Conservation (phyloP, 2,113 vertebrate genomes). For the Ardeotis arabs region DNA sequence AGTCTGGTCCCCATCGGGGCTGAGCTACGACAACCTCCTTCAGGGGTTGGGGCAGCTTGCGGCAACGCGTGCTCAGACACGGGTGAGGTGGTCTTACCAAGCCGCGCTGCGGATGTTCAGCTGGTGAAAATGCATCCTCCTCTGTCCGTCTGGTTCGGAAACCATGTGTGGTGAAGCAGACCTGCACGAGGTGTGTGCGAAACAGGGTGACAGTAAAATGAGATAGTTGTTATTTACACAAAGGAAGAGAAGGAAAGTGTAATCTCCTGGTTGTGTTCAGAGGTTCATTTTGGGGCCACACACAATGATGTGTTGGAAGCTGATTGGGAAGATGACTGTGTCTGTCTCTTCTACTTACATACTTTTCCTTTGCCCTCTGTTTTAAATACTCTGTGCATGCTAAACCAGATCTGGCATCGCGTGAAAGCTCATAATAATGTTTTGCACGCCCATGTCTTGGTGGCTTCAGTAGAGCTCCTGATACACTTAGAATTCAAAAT, state of each 20-base stretch:
- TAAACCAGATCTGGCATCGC: not conserved
- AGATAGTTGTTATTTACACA: not conserved
- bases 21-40: too few species aligned
- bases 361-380: not conserved
- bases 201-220: accelerated
- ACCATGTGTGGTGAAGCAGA: accelerated
- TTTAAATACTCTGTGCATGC: not conserved
- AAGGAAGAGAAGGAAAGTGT: not conserved
- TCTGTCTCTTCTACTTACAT: not conserved
- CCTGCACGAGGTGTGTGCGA: not conserved
- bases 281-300: not conserved
- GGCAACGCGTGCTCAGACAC: not conserved
- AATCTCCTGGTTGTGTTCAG: not conserved
- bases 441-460: not conserved
- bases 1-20: too few species aligned
- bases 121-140: not conserved
- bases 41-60: not conserved
- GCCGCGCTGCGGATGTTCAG: not conserved
- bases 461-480: not conserved
- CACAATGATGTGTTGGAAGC: not conserved
- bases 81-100: not conserved
- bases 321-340: not conserved
- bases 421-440: not conserved
- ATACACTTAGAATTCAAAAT: not conserved
- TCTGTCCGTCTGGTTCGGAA: not conserved